phyloP scores from a whole-genome alignment of 2,888 invertebrate species.

The Hirtodrosophila confusa region DNA sequence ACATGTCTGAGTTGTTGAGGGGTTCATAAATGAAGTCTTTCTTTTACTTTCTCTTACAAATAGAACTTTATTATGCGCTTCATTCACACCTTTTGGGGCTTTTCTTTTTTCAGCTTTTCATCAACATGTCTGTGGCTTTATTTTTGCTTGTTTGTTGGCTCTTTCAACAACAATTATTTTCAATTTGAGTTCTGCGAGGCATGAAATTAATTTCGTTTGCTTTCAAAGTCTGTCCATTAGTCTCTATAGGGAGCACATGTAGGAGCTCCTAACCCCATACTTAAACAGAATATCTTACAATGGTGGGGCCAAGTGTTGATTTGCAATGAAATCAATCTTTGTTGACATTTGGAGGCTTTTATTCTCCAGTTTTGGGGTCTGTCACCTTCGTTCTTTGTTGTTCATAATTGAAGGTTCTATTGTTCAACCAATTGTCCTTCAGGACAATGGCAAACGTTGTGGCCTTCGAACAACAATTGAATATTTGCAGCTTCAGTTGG shows the following conservation, averaged over 20 bases:
- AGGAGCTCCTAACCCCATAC: slow-evolving; percentile 13
- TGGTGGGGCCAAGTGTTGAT: slow-evolving; percentile 27
- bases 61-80: slow-evolving; percentile 31
- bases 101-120: slow-evolving; percentile 32
- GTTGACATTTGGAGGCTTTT: slow-evolving; percentile 49
- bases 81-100: slow-evolving; percentile 31
- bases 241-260: slow-evolving; percentile 8
- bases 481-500: slow-evolving; percentile 1
- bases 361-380: slow-evolving; percentile 18
- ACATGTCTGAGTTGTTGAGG: not conserved
- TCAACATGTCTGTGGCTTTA: slow-evolving; percentile 23
- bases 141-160: slow-evolving; percentile 16
- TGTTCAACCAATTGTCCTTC: slow-evolving; percentile 42
- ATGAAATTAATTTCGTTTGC: slow-evolving; percentile 76
- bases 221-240: slow-evolving; percentile 13
- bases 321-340: slow-evolving; percentile 50
- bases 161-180: slow-evolving; percentile 69
- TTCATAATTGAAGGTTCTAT: slow-evolving; percentile 46
- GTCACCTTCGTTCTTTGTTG: slow-evolving; percentile 32
- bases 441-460: slow-evolving; percentile 31
- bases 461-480: slow-evolving; percentile 18
- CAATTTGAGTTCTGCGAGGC: slow-evolving; percentile 71
- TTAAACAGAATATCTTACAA: slow-evolving; percentile 7
- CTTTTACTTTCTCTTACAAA: slow-evolving; percentile 5
- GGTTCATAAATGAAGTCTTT: slow-evolving; percentile 13